Base-by-base conservation (phyloP, 2,797 vertebrate species). In the Lacerta viridis region DNA sequence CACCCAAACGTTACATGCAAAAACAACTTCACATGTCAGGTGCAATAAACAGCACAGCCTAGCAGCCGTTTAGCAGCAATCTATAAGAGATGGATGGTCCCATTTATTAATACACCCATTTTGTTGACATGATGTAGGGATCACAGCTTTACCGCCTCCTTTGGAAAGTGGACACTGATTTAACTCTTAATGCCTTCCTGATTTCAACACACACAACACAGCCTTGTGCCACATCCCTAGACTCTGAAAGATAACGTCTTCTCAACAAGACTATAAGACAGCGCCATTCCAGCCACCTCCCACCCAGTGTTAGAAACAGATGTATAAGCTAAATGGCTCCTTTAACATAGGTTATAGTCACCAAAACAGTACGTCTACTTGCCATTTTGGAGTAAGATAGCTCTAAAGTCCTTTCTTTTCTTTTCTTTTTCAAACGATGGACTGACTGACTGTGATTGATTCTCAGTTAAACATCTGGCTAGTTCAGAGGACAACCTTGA, bases 21-120 rank as follows among this genome's bases (percentile, higher is more conserved):
- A 86, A 86, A 84, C 61, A 69, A 66, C 3, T 78, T 79, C 76
- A 50, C 29, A 33, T 41, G 68, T 46, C 41, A 86, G 36, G 15
- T 46, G 61, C 39, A 41, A 61, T 75, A 39, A 85, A 76, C 25
- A 9, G 15, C 71, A 33, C 27, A 46, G 61, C 10, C 66, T n/a
- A 43, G 41, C 41, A 77, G 27, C 25, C 43, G 50, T 55, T 55
- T 6, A 66, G 46, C 9, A 75, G 36, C 71, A 61, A 36, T 25
- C 69, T 74, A 74, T 2, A 61, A 20, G n/a, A 41, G 36, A 69
- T 13, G 50, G 50, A 13, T 55, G 50, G 13, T 76, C 8, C 50
- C 25, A 59, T 43, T 76, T 75, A 13, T 15, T 59, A 61, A 64
- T 29, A 74, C 11, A 74, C 27, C 20, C 20, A 27, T 20, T 83